Evolutionary conservation across 2,113 vertebrate species (phyloP).

Genomic region (Rhineura floridana): DNA sequence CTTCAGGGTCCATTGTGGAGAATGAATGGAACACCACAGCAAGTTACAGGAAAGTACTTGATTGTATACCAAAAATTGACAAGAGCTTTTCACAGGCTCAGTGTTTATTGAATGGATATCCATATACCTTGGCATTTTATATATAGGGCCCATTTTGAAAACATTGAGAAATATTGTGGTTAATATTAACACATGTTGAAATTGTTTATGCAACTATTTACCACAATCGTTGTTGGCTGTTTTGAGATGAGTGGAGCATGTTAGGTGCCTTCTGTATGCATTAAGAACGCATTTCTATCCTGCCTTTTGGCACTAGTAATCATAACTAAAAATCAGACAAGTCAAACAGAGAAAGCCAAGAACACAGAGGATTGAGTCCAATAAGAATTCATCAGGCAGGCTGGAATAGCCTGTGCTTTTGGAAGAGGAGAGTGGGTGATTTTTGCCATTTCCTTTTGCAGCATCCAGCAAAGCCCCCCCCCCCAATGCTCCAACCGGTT

Average conservation of each 20-base stretch:
- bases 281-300: neutral
- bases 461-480: too few species aligned
- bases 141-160: neutral
- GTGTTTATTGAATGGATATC: conserved; percentile 19
- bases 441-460: too few species aligned
- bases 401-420: too few species aligned
- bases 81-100: neutral
- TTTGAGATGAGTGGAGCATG: neutral
- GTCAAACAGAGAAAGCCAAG: neutral
- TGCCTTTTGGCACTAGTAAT: neutral
- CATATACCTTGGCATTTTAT: neutral
- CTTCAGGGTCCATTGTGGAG: conserved; percentile 58
- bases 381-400: too few species aligned
- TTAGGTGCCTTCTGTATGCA: neutral
- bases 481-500: too few species aligned
- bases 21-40: conserved; percentile 19
- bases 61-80: conserved; percentile 36
- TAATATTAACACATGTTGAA: neutral
- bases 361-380: too few species aligned
- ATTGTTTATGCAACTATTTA: neutral
- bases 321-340: neutral
- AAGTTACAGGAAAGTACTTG: neutral
- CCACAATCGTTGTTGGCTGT: neutral
- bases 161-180: neutral
- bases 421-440: too few species aligned